Evolutionary conservation across 2,113 vertebrate species (phyloP), one percentile per base, ranked within the genome.

Genomic region (Bubo scandiacus): DNA sequence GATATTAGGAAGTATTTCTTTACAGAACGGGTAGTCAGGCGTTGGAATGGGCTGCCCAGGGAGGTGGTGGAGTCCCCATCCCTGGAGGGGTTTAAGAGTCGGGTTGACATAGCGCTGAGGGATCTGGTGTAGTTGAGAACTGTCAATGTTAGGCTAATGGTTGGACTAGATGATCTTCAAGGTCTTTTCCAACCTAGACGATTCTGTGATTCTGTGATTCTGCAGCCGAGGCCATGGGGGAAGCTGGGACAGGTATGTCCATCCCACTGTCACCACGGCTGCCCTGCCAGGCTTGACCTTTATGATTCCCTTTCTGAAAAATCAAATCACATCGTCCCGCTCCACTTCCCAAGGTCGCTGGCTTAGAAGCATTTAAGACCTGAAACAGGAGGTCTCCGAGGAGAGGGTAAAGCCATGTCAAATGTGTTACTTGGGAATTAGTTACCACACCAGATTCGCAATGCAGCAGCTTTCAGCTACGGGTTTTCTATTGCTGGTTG

Each of bases 191-290:
- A 40, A 40, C 40, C 40, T 40, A 40, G 40, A 40, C 11, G 40
- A 40, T 40, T 40, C 40, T 40, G 40, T 40, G 40, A 40, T 40
- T 40, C 40, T 40, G 40, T 40, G 40, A 40, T 40, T 40, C 40
- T 40, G 49, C 27, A 32, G 61, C 34, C 8, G 0, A 55, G 58
- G 52, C 65, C 3, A 1, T 9, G 49, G 2, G 2, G 3, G 4
- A 81, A 49, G 43, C 57, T 0, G 6, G 38, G 16, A 26, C 1
- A 7, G 40, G 51, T 4, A 30, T 13, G 13, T 34, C 42, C 70
- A 34, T 5, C 36, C 57, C 8, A 2, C 63, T 15, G 70, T 15
- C 7, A 1, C 32, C 20, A 12, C 0, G 29, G 36, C 22, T 11
- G 8, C 4, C 34, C 20, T 6, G 6, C 14, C 49, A 20, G 54